phyloP scores from a whole-genome alignment of 1,140 invertebrate species.

The Meloidogyne hapla region DNA sequence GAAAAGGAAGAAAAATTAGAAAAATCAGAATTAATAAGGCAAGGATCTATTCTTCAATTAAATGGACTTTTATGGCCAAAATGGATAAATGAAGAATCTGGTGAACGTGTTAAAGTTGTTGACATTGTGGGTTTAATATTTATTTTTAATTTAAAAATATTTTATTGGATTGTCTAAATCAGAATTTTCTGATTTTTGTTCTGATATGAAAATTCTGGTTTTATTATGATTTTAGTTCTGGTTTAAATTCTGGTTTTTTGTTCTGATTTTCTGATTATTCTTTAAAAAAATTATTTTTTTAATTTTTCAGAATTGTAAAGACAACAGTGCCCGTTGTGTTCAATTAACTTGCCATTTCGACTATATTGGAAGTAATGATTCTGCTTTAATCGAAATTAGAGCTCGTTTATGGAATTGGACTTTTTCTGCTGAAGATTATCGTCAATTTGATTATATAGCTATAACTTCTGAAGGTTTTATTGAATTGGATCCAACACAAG shows the following conservation, averaged over 20 bases:
- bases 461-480: slow-evolving; percentile 51
- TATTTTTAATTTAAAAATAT: not conserved
- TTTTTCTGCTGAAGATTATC: slow-evolving; percentile 52
- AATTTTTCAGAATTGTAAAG: slow-evolving; percentile 45
- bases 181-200: not conserved
- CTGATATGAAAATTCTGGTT: too few species aligned
- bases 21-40: not conserved
- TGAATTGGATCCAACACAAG: slow-evolving; percentile 52
- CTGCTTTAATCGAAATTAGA: slow-evolving; percentile 46
- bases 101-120: slow-evolving; percentile 39
- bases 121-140: slow-evolving; percentile 44
- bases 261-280: too few species aligned
- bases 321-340: slow-evolving; percentile 34
- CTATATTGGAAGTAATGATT: slow-evolving; percentile 49
- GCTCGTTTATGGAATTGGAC: slow-evolving; percentile 50
- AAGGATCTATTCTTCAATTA: slow-evolving; percentile 45
- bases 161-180: not conserved
- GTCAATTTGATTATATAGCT: slow-evolving; percentile 48
- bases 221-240: too few species aligned
- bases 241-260: not conserved
- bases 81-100: slow-evolving; percentile 42
- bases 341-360: slow-evolving; percentile 48
- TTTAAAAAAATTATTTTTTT: not conserved
- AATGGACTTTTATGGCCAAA: slow-evolving; percentile 40
- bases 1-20: not conserved